Evolutionary conservation across 53 echinoderm and acorn worm species (phyloP).

Genomic region (Paelopatides confundens): DNA sequence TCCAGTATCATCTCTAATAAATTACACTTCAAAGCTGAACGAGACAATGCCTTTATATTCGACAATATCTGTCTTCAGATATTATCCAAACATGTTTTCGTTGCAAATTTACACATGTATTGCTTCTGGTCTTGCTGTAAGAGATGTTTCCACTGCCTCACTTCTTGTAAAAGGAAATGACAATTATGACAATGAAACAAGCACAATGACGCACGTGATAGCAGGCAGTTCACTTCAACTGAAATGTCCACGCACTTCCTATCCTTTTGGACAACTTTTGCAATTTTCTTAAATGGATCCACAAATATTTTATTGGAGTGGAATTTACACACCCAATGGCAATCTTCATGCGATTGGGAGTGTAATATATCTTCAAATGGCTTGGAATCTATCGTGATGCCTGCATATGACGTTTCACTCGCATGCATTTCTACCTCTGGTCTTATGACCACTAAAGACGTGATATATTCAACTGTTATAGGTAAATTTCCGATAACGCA

Average conservation of each 20-base stretch:
- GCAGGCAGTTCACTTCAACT: background rate
- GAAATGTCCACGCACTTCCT: background rate
- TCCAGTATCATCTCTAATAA: too few relatives aligned
- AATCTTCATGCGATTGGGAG: background rate
- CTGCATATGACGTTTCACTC: background rate
- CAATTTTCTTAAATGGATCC: background rate
- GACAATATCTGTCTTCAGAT: background rate
- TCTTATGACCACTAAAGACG: background rate
- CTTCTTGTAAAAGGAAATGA: background rate
- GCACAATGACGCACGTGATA: background rate
- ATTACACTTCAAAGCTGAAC: too few relatives aligned
- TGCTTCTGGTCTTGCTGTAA: background rate
- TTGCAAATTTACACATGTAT: background rate
- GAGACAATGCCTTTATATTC: too few relatives aligned
- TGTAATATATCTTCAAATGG: background rate
- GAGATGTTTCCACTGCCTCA: background rate
- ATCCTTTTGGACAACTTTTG: background rate
- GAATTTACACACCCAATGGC: background rate
- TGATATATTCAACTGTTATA: background rate
- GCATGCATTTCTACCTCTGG: background rate
- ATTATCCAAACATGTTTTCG: background rate
- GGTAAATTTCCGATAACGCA: too few relatives aligned
- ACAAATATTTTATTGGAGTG: background rate
- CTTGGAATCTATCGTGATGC: background rate
- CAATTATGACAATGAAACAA: background rate